These are phyloP conservation scores for Dendroctonus valens DNA, from an alignment of 1,140 invertebrate species.

Conservation along the genomic window DNA sequence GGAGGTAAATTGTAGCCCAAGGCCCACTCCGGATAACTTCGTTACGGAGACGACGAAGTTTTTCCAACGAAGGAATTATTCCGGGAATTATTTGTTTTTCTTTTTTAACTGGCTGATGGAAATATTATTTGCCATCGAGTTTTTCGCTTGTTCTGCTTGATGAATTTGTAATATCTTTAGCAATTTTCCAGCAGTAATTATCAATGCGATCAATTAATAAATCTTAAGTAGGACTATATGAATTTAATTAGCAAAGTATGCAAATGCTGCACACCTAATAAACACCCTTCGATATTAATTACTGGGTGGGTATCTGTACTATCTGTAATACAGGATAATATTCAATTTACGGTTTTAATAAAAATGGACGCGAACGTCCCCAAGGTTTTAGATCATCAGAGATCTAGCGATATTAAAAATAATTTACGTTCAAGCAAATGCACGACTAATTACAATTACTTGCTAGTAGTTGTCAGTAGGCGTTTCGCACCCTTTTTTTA, in stretches of 20 bases:
- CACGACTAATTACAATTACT: constrained; percentile 8
- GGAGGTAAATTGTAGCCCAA: constrained; percentile 33
- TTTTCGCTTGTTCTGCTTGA: constrained; percentile 18
- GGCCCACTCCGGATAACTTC: constrained; percentile 31
- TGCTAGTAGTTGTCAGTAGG: constrained; percentile 7
- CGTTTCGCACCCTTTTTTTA: constrained; percentile 23
- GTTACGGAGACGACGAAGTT: constrained; percentile 28
- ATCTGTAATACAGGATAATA: constrained; percentile 1
- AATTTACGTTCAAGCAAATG: constrained; percentile 17
- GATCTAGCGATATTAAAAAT: not conserved
- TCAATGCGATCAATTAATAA: not conserved
- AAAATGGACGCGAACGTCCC: not conserved
- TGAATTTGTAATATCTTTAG: constrained; percentile 8
- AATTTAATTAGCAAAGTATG: not conserved
- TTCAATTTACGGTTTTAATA: constrained; percentile 2
- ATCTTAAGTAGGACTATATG: not conserved
- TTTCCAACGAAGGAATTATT: constrained; percentile 24
- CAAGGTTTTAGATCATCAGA: not conserved
- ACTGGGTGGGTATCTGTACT: not conserved
- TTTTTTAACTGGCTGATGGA: constrained; percentile 28
- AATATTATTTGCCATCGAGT: constrained; percentile 30
- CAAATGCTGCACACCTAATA: not conserved
- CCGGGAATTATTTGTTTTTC: constrained; percentile 28
- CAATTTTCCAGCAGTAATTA: not conserved
- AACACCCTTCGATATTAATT: not conserved